Evolutionary conservation across 2,797 vertebrate species (phyloP).

Genomic region (Gymnocypris eckloni): DNA sequence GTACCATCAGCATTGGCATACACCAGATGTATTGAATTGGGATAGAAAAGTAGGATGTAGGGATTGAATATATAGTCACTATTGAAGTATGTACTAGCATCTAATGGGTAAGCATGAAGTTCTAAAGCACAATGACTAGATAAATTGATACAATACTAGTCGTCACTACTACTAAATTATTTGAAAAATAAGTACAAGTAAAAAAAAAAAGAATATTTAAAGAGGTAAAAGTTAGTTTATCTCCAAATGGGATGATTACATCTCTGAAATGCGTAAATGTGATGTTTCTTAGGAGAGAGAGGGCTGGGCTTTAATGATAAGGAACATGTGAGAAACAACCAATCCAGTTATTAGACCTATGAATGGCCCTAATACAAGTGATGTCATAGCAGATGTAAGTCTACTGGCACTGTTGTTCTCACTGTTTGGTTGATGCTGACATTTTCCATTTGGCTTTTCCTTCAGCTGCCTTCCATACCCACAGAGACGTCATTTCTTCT

Average conservation of each 20-base stretch:
- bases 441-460: conserved; percentile 19
- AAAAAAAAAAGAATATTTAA: not conserved
- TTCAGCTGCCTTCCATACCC: conserved; percentile 75
- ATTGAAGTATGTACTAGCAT: not conserved
- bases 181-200: not conserved
- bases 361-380: conserved; percentile 31
- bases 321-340: conserved; percentile 47
- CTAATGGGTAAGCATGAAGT: not conserved
- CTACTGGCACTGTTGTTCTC: conserved; percentile 19
- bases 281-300: not conserved
- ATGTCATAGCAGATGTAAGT: conserved; percentile 30
- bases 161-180: not conserved
- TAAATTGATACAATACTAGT: not conserved
- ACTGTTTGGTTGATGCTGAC: conserved; percentile 28
- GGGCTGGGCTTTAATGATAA: conserved; percentile 30
- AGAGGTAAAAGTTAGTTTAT: not conserved
- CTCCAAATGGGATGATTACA: not conserved
- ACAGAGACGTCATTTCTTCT: conserved; percentile 74
- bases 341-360: conserved; percentile 5
- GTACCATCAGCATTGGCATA: not conserved
- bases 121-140: not conserved
- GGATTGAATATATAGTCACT: not conserved
- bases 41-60: not conserved
- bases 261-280: conserved; percentile 8
- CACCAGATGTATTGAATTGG: not conserved